phyloP scores from a whole-genome alignment of 2,113 vertebrate species.

The Thermophis baileyi region DNA sequence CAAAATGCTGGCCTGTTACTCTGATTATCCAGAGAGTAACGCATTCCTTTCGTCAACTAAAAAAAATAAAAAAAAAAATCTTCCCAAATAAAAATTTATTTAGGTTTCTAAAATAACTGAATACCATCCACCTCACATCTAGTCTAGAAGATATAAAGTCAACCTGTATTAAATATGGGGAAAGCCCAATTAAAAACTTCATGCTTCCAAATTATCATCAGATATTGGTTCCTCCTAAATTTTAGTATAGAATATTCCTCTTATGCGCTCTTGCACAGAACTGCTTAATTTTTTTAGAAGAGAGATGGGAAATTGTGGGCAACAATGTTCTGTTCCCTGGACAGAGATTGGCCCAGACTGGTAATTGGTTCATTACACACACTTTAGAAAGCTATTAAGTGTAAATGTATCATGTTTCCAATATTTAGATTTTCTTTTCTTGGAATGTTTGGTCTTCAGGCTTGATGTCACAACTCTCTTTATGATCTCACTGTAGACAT shows the following conservation, averaged over 20 bases:
- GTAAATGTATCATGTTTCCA: neutral
- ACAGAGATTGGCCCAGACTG: neutral
- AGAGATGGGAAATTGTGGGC: neutral
- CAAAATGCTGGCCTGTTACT: neutral
- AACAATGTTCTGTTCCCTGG: neutral
- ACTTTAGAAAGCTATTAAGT: neutral
- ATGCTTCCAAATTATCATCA: neutral
- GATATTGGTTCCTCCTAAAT: neutral
- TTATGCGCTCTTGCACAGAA: neutral
- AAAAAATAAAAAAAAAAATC: too few species aligned
- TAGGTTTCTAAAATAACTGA: neutral
- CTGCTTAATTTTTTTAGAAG: neutral
- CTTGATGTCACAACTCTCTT: slow-evolving; percentile 1
- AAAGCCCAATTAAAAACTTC: neutral
- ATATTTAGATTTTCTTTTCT: neutral
- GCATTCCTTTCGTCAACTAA: neutral
- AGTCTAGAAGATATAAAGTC: neutral
- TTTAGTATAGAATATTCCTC: neutral
- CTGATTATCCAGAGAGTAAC: neutral
- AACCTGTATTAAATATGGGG: neutral
- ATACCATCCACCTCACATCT: neutral
- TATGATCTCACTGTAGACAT: slow-evolving; percentile 8
- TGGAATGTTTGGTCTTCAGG: accelerated
- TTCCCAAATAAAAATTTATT: too few species aligned
- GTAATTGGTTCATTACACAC: neutral